Base-by-base conservation (phyloP, 2,888 invertebrate genomes). In the Caenorhabditis uteleia region DNA sequence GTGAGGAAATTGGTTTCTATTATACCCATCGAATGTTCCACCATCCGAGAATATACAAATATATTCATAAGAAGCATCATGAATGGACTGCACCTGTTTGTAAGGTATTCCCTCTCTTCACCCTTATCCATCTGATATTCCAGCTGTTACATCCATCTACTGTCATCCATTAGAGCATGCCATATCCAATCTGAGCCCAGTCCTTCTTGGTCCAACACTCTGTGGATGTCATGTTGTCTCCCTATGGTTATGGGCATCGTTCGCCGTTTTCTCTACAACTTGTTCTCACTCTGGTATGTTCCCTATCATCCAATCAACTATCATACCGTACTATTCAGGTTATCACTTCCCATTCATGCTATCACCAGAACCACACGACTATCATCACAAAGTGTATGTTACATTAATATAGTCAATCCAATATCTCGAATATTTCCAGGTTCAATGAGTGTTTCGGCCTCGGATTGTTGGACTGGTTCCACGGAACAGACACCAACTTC, bases 31-130 rank as follows among this genome's bases (percentile, higher is more conserved):
- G 90, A 80, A 84, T 91, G 64, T 86, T 91, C 29, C 91, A 92
- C 80, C 88, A 88, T 77, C 89, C 89, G 62, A 85, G 87, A 69
- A 84, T 92, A 49, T 92, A 92, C 85, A 90, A 90, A 80, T 87
- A 88, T 80, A 90, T 92, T 74, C 92, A 92, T 85, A 92, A 92
- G 84, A 88, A 89, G 75, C 92, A 92, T 83, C 92, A 92, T 77
- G 91, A 92, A 84, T 92, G 91, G 91, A 91, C 90, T 1, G 90
- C 91, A 0, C 91, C 92, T 0, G 89, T 92, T 48, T 90, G 91
- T 73, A 40, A 58, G 62, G 65, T 34, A n/a, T n/a, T n/a, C n/a
- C n/a, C n/a, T n/a, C n/a, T n/a, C n/a, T n/a, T n/a, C n/a, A n/a
- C n/a, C n/a, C 14, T 31, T 5, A 43, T 18, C 3, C 7, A 43